phyloP scores from a whole-genome alignment of 2,888 invertebrate genomes.

The Conus canariensis region DNA sequence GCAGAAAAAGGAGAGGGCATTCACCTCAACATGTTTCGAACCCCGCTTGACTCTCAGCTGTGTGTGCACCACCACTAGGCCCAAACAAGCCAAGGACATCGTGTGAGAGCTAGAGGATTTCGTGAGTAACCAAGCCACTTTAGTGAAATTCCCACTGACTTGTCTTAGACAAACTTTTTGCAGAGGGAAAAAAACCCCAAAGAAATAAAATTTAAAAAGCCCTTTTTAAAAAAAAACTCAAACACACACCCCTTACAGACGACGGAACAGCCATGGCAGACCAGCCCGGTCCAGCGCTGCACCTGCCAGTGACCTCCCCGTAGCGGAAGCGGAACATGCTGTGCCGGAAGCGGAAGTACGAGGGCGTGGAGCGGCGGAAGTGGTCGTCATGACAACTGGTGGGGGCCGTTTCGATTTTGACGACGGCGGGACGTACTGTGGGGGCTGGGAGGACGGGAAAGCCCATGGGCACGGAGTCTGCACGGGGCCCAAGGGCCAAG shows the following conservation, averaged over 20 bases:
- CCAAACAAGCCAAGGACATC: not conserved
- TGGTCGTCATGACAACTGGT: conserved; percentile 67
- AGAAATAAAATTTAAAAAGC: no score
- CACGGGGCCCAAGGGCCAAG: conserved; percentile 93
- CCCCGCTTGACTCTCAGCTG: not conserved
- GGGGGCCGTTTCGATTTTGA: conserved; percentile 99
- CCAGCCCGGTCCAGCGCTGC: no score
- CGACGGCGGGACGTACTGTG: conserved; percentile 99
- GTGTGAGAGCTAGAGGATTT: not conserved
- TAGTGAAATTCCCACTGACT: no score
- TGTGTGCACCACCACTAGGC: not conserved
- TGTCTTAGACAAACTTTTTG: no score
- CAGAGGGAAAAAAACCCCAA: no score
- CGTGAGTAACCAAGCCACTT: not conserved
- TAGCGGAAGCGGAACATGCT: conserved; percentile 15
- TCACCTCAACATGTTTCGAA: conserved; percentile 5
- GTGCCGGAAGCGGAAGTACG: not conserved
- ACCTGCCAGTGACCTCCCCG: not conserved
- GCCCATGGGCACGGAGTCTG: conserved; percentile 99
- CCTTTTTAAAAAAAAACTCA: no score
- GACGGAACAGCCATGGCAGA: no score
- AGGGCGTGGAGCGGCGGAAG: conserved; percentile 9
- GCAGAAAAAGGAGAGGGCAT: not conserved
- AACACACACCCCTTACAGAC: no score
- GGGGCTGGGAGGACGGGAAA: conserved; percentile 99